Evolutionary conservation across 2,888 invertebrate species (phyloP).

Genomic region (Mimachlamys varia): DNA sequence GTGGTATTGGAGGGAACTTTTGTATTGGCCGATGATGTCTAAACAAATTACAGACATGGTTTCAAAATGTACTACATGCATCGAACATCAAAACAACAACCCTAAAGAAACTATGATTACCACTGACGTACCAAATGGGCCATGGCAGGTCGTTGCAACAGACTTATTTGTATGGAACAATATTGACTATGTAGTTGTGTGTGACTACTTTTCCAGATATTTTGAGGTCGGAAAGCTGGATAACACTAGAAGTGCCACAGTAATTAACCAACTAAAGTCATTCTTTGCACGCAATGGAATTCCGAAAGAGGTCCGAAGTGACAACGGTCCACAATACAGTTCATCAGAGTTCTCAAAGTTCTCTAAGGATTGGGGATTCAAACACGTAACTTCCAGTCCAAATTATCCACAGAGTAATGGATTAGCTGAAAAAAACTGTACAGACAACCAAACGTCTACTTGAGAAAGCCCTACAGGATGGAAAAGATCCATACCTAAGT

Average conservation of each 20-base stretch:
- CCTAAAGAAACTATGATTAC: conserved; percentile 45
- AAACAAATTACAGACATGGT: too few relatives aligned
- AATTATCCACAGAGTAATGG: too few relatives aligned
- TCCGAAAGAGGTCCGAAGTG: conserved; percentile 45
- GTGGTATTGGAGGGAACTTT: too few relatives aligned
- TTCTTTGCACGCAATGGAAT: conserved; percentile 55
- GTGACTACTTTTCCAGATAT: conserved; percentile 54
- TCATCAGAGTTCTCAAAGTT: conserved; percentile 42
- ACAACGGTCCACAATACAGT: conserved; percentile 52
- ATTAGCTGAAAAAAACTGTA: too few relatives aligned
- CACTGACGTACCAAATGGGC: conserved; percentile 41
- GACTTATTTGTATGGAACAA: conserved; percentile 49
- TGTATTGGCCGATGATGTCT: too few relatives aligned
- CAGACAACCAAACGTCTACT: too few relatives aligned
- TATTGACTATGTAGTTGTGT: conserved; percentile 46
- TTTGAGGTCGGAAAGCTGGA: conserved; percentile 48
- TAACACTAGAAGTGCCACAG: conserved; percentile 41
- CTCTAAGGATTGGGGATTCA: conserved; percentile 26
- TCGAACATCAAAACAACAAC: conserved; percentile 22
- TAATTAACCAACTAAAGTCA: conserved; percentile 52
- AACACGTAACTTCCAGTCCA: too few relatives aligned
- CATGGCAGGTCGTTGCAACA: conserved; percentile 51
- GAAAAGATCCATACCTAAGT: too few relatives aligned
- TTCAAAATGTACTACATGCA: too few relatives aligned
- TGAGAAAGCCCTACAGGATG: too few relatives aligned